phyloP scores from a whole-genome alignment of 2,113 vertebrate genomes.

The Tautogolabrus adspersus region DNA sequence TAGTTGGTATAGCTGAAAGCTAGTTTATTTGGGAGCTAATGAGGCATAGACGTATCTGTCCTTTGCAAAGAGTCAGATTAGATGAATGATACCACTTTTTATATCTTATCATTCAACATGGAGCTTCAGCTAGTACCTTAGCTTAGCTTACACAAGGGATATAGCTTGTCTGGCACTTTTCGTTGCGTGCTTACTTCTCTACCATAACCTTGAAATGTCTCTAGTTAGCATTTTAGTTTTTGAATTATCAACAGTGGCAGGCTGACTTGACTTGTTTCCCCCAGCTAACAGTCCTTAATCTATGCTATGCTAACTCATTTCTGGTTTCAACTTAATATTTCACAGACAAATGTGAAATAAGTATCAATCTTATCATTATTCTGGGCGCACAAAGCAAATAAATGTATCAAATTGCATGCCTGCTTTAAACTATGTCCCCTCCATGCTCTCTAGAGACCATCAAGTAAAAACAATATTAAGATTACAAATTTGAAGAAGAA shows the following conservation, averaged over 20 bases:
- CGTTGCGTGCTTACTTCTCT: too few relatives aligned
- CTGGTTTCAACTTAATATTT: not conserved
- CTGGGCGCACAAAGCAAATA: not conserved
- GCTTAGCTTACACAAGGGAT: not conserved
- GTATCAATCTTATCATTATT: not conserved
- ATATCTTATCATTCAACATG: not conserved
- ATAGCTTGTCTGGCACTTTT: not conserved
- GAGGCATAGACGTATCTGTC: not conserved
- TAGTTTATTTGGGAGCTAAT: not conserved
- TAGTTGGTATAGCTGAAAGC: not conserved
- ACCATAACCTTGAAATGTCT: too few relatives aligned
- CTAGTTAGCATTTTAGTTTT: too few relatives aligned
- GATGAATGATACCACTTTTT: not conserved
- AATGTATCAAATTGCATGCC: too few relatives aligned
- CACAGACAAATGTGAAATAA: not conserved
- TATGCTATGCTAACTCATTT: not conserved
- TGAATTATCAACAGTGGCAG: not conserved
- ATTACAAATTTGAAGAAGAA: too few relatives aligned
- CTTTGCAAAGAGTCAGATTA: not conserved
- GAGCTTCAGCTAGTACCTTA: conserved; percentile 4
- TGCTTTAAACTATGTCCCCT: not conserved
- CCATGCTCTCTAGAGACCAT: too few relatives aligned
- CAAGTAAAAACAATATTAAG: too few relatives aligned
- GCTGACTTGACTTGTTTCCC: not conserved
- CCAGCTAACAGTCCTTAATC: not conserved